phyloP scores from a whole-genome alignment of 2,113 vertebrate species.

The Panthera leo region DNA sequence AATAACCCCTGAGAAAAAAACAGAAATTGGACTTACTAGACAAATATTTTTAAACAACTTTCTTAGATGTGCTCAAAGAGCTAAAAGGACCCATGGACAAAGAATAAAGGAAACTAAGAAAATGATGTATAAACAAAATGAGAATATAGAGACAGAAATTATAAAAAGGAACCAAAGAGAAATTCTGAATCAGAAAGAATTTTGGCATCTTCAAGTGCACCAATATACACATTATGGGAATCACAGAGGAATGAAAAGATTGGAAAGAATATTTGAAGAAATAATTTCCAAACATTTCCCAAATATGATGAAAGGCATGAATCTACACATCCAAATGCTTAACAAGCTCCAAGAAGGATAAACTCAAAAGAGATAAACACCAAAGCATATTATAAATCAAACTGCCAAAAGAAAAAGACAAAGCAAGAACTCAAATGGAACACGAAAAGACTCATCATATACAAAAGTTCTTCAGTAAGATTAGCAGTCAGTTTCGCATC shows the following conservation, averaged over 20 bases:
- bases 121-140: neutral
- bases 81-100: neutral
- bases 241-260: neutral
- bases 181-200: constrained; percentile 7
- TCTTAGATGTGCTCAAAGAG: neutral
- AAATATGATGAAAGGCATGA: neutral
- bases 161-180: neutral
- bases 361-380: neutral
- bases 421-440: neutral
- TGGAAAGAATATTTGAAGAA: neutral
- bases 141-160: neutral
- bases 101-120: neutral
- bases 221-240: neutral
- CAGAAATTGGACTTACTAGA: neutral
- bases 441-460: neutral
- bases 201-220: neutral
- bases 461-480: neutral
- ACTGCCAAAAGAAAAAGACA: neutral
- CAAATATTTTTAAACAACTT: neutral
- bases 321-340: neutral
- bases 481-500: neutral
- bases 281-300: neutral
- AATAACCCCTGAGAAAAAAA: neutral
- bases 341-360: neutral
- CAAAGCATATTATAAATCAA: neutral